phyloP scores from a whole-genome alignment of 2,113 vertebrate genomes.

The Phrynocephalus versicolor region DNA sequence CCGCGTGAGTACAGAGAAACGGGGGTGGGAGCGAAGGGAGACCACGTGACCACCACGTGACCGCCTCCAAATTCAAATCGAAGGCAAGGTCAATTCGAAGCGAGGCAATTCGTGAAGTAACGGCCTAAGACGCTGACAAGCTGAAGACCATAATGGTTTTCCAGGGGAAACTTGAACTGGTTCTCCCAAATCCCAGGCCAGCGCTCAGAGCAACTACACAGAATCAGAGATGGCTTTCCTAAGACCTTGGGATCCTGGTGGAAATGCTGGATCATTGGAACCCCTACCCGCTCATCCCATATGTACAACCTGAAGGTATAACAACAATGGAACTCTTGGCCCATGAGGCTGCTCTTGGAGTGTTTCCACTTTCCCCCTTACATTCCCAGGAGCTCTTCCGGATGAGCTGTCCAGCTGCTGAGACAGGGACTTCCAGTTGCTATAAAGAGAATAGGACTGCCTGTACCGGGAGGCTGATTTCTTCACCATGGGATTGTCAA shows the following conservation, averaged over 20 bases:
- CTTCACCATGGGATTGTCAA: constrained; percentile 66
- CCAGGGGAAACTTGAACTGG: too few species aligned
- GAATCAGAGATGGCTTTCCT: too few species aligned
- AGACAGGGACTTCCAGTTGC: constrained; percentile 85
- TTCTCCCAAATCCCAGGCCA: too few species aligned
- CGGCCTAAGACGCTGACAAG: too few species aligned
- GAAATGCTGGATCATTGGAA: background rate
- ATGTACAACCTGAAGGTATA: background rate
- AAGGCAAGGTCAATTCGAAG: too few species aligned
- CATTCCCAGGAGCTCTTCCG: constrained; percentile 71
- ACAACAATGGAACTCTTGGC: accelerated
- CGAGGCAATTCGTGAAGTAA: too few species aligned
- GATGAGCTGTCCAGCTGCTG: constrained; percentile 86
- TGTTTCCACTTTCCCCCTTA: background rate
- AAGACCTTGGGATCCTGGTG: background rate
- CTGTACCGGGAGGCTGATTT: constrained; percentile 54
- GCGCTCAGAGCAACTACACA: too few species aligned
- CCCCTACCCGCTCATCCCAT: background rate
- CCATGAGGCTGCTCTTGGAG: background rate
- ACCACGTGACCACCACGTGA: too few species aligned
- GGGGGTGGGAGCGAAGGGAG: too few species aligned
- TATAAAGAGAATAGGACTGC: constrained; percentile 71
- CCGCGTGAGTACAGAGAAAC: too few species aligned
- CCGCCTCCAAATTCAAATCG: too few species aligned
- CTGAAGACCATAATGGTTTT: too few species aligned